Evolutionary conservation across 2,888 invertebrate genomes (phyloP).

Genomic region (Parnassius smintheus): DNA sequence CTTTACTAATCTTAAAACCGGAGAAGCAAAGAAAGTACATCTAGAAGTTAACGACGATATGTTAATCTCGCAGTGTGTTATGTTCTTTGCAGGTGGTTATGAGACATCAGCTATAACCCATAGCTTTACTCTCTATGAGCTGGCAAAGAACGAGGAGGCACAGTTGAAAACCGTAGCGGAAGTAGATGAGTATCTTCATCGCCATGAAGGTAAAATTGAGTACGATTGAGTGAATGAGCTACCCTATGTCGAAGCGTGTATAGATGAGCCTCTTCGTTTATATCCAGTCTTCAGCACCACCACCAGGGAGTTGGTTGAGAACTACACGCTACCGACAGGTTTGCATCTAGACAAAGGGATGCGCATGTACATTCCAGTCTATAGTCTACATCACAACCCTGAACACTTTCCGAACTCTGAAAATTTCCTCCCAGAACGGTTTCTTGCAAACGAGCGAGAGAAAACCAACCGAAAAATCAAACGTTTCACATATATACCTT

Average conservation of each 20-base stretch:
- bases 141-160: constrained; percentile 29
- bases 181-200: too few species aligned
- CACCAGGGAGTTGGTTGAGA: constrained; percentile 53
- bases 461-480: constrained; percentile 35
- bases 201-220: too few species aligned
- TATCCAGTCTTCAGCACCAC: constrained; percentile 56
- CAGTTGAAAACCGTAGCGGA: too few species aligned
- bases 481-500: constrained; percentile 45
- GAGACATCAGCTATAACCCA: constrained; percentile 52
- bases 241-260: constrained; percentile 51
- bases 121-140: constrained; percentile 46
- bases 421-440: constrained; percentile 54
- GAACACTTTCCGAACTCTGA: constrained; percentile 57
- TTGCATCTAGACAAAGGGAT: constrained; percentile 50
- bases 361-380: constrained; percentile 58
- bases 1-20: constrained; percentile 40
- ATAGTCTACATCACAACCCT: constrained; percentile 52
- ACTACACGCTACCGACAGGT: constrained; percentile 54
- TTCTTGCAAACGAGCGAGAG: constrained; percentile 45
- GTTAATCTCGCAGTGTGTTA: constrained; percentile 73
- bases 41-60: constrained; percentile 60
- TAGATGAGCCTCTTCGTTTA: constrained; percentile 50
- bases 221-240: constrained; percentile 38
- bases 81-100: constrained; percentile 66
- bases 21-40: constrained; percentile 34